Evolutionary conservation across 1,140 invertebrate genomes (phyloP), one percentile per base, ranked within the genome.

Genomic region (Acromyrmex charruanus): DNA sequence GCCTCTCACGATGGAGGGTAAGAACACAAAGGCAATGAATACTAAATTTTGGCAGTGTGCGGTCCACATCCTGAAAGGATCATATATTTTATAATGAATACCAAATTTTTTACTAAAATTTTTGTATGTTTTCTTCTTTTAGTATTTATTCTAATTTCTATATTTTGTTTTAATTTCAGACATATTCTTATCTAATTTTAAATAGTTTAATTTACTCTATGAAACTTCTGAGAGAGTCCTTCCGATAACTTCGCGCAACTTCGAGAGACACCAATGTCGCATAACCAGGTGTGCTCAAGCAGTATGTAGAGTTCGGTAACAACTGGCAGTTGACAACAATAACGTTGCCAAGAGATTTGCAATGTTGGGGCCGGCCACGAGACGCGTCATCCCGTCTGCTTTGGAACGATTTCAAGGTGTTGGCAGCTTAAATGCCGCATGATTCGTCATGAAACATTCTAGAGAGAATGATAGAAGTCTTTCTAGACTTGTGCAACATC

Each of bases 41-140:
- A 59, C 21, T 75, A 87, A 77, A 59, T 84, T 68, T 49, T 59
- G 66, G 75, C 75, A 86, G 59, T 80, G 59, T 63, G 39, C 74
- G 25, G 35, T 66, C 77, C 77, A 82, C 89, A 90, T 90, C 81
- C 90, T 91, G 85, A 28, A 89, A 87, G 58, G 18, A 35, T 18
- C 5, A n/a, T 14, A 16, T 51, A 16, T 31, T 18, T 12, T n/a
- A 51, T 21, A 16, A 55, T 21, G 3, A 12, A 25, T 18, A 49
- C 1, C 21, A 35, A 7, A 35, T 35, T 49, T 79, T 51, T 51
- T 21, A 16, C 7, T 7, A 6, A 58, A 44, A 25, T 25, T 0
- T n/a, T 21, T 28, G 28, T 49, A 10, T 14, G 5, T 3, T 68
- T n/a, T 68, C 35, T 39, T 9, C 35, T 66, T 10, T 39, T 2